phyloP scores from a whole-genome alignment of 2,113 vertebrate genomes.

The Protobothrops flavoviridis region DNA sequence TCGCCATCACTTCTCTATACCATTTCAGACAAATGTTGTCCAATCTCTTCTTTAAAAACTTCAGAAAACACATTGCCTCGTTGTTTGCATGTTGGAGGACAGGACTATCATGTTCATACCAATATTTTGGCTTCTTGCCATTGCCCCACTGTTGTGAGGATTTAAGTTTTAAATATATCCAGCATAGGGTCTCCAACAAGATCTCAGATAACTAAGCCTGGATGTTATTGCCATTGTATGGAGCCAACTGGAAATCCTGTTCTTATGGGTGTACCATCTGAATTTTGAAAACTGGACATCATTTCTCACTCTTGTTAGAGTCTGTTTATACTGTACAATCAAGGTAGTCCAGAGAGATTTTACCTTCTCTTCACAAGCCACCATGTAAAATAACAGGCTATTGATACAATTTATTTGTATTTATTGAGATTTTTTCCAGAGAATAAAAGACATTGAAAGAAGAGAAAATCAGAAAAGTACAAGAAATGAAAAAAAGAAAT shows the following conservation, averaged over 20 bases:
- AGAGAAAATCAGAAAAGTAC: no score
- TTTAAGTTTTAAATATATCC: not conserved
- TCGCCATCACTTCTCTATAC: no score
- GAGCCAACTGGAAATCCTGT: not conserved
- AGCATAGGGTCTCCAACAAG: not conserved
- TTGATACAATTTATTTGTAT: not conserved
- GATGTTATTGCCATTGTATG: not conserved
- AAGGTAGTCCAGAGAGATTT: not conserved
- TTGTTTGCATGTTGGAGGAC: not conserved
- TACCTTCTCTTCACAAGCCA: not conserved
- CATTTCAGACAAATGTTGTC: no score
- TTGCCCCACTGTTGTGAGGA: not conserved
- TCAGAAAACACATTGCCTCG: not conserved
- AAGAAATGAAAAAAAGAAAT: no score
- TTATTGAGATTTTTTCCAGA: not conserved
- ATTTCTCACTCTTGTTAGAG: not conserved
- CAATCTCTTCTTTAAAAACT: not conserved
- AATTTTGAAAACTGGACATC: not conserved
- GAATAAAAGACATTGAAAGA: no score
- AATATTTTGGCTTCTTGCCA: not conserved
- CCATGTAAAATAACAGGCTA: not conserved
- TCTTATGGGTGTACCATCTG: not conserved
- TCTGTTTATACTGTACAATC: not conserved
- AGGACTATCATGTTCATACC: not conserved
- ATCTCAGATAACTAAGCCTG: not conserved